phyloP scores from a whole-genome alignment of 2,888 invertebrate species.

The Meghimatium bilineatum region DNA sequence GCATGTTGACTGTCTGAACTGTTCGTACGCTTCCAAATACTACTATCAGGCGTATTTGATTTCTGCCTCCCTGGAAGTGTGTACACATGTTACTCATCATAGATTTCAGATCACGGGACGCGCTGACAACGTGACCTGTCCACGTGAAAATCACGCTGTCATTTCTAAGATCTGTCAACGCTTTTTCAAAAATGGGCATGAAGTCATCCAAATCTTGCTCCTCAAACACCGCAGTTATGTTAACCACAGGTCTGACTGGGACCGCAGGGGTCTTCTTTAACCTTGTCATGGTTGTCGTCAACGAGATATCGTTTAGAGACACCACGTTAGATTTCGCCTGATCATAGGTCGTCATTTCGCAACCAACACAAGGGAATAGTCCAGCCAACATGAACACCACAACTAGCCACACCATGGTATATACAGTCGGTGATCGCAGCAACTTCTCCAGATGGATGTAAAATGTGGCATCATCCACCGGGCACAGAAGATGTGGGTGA shows the following conservation, averaged over 20 bases:
- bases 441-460: background rate
- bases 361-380: conserved; percentile 26
- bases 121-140: conserved; percentile 54
- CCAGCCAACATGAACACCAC: conserved; percentile 37
- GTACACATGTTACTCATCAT: conserved; percentile 60
- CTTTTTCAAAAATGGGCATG: conserved; percentile 57
- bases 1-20: conserved; percentile 60
- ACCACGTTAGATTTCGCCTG: background rate
- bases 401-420: conserved; percentile 43
- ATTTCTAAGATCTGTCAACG: conserved; percentile 57
- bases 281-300: background rate
- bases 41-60: conserved; percentile 58
- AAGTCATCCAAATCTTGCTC: conserved; percentile 59
- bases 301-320: background rate
- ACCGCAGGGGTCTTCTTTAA: conserved; percentile 2
- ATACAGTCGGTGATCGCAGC: background rate
- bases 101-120: conserved; percentile 56
- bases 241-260: conserved; percentile 52
- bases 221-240: conserved; percentile 67
- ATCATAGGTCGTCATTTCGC: background rate
- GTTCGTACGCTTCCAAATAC: conserved; percentile 64
- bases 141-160: conserved; percentile 52
- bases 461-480: background rate
- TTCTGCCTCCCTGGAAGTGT: conserved; percentile 57
- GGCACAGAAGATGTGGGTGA: background rate